phyloP scores from a whole-genome alignment of 1,140 invertebrate species.

The Drosophila pandora region DNA sequence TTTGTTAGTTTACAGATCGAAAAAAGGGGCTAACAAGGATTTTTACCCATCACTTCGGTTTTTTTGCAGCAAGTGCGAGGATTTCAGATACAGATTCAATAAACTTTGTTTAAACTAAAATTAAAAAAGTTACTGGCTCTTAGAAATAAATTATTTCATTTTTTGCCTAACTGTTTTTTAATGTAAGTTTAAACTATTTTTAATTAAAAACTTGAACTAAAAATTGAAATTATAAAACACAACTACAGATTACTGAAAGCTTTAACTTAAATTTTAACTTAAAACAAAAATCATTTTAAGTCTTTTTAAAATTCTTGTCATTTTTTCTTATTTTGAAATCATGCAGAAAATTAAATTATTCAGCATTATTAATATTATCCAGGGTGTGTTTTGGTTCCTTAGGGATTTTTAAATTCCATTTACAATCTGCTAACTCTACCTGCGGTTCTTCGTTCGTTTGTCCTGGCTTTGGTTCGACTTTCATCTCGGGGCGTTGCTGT shows the following conservation, averaged over 20 bases:
- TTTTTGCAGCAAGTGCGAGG: background rate
- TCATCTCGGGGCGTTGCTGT: conserved; percentile 39
- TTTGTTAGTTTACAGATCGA: conserved; percentile 15
- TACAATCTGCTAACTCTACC: conserved; percentile 25
- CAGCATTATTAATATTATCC: background rate
- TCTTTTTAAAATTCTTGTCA: too few species aligned
- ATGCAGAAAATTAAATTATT: background rate
- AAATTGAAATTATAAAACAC: too few species aligned
- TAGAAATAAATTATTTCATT: too few species aligned
- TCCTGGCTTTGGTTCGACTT: conserved; percentile 25
- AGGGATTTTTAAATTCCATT: background rate
- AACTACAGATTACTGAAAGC: too few species aligned
- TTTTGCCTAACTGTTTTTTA: too few species aligned
- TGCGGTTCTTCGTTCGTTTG: conserved; percentile 30
- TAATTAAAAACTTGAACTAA: too few species aligned
- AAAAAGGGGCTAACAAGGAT: background rate
- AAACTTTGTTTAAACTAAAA: background rate
- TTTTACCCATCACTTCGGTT: conserved; percentile 9
- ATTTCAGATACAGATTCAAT: background rate
- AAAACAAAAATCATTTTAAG: background rate
- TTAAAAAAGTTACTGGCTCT: background rate
- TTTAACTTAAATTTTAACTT: background rate
- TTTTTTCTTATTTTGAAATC: background rate
- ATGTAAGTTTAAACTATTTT: too few species aligned
- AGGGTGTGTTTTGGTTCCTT: background rate